Base-by-base conservation (phyloP, 2,888 invertebrate species). In the Nematopogon swammerdamellus region DNA sequence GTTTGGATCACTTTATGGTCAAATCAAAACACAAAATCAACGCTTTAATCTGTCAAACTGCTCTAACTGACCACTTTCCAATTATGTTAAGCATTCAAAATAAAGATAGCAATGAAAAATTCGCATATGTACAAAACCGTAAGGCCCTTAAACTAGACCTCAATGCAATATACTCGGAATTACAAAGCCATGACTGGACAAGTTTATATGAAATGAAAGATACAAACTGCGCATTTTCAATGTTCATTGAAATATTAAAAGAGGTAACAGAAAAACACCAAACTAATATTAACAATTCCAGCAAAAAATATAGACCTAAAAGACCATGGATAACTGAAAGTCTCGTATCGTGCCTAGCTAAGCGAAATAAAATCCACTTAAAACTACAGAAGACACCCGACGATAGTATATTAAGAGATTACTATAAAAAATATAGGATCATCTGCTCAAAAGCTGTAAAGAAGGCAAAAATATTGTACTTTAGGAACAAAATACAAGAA, bases 371-470 rank as follows among this genome's bases (percentile, higher is more conserved):
- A 6, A 4, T 36, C 3, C 36, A 36, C n/a, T 8, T 14, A 14
- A 36, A 36, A 14, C 36, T 14, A 3, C 8, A 36, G 3, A 8
- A 14, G 11, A 14, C 8, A 3, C 36, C 36, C 11, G 36, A 36
- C 14, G n/a, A 36, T 14, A 14, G 3, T 8, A 14, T 36, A 14
- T 14, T 36, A 8, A 36, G n/a, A 36, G 17, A 20, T 17, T 20
- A 4, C 5, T 48, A 48, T 16, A 43, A 43, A n/a, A 48, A 44
- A 16, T 48, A 48, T n/a, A 48, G 44, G 25, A 48, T 43, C 19
- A 36, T 20, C 20, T 48, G 44, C 25, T 16, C 30, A 11, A 25
- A 48, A 19, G 5, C 36, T 6, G 11, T 48, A 19, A 19, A 44
- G 16, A 48, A 44, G 11, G 11, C 20, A 4, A 48, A 48, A 44